A percentile compares a stretch with the other conserved stretches of the same genome.
These are phyloP conservation scores for Discoglossus pictus DNA, from an alignment of 2,797 vertebrate species.

Conservation along the genomic window DNA sequence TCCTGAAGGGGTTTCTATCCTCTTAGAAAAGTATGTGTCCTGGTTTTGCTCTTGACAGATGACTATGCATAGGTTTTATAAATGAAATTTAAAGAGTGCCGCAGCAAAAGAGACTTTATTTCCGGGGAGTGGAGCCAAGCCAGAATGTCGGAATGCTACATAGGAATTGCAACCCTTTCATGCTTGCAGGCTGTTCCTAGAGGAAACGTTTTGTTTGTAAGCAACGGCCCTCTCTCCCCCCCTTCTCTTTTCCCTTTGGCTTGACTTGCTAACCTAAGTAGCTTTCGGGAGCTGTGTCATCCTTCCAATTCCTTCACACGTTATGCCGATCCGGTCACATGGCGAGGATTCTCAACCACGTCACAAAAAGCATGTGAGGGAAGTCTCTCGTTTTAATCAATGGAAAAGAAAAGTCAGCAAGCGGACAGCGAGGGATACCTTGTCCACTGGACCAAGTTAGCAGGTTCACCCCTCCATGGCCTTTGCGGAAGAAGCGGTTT, in stretches of 20 bases:
- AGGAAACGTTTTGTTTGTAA: conserved; percentile 51
- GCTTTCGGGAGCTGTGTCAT: conserved; percentile 37
- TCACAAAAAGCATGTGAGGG: conserved; percentile 19
- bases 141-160: conserved; percentile 53
- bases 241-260: conserved; percentile 8
- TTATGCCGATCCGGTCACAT: conserved; percentile 46
- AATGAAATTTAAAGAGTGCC: conserved; percentile 51
- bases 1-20: conserved; percentile 24
- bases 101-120: conserved; percentile 59
- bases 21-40: conserved; percentile 34
- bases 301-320: conserved; percentile 25
- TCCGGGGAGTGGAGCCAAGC: conserved; percentile 59
- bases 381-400: conserved; percentile 20
- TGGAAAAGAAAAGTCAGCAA: conserved; percentile 26
- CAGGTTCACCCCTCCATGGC: not conserved
- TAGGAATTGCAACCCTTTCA: conserved; percentile 51
- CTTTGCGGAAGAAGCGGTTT: not conserved
- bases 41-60: conserved; percentile 46
- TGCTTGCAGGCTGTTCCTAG: conserved; percentile 46
- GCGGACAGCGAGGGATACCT: not conserved
- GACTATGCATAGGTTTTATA: conserved; percentile 42
- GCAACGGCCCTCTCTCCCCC: conserved; percentile 28
- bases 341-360: conserved; percentile 20
- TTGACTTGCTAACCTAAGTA: conserved; percentile 15
- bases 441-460: not conserved